phyloP scores from a whole-genome alignment of 2,113 vertebrate species.

The Microtus pennsylvanicus region DNA sequence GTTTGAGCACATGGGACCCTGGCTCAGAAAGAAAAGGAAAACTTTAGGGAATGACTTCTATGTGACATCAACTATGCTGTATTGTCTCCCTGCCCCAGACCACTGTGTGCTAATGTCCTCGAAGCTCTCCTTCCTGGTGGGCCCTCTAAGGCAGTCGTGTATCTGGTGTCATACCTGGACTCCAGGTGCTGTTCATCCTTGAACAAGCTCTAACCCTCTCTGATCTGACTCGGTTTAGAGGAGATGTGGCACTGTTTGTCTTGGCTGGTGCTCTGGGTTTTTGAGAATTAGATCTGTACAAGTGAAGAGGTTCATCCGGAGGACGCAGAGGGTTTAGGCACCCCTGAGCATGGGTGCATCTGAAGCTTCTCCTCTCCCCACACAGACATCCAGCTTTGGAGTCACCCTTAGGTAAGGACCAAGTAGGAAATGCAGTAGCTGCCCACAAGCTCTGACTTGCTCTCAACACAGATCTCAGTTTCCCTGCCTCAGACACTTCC shows the following conservation, averaged over 20 bases:
- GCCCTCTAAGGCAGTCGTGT: background rate
- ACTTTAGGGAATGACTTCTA: background rate
- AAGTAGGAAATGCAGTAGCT: slow-evolving; percentile 23
- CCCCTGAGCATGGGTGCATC: background rate
- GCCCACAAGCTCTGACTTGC: background rate
- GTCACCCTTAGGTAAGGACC: background rate
- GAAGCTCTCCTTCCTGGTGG: background rate
- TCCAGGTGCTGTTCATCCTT: background rate
- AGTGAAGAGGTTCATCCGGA: background rate
- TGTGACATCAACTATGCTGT: background rate
- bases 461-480: slow-evolving; percentile 3
- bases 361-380: background rate
- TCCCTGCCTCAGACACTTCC: background rate
- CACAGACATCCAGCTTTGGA: slow-evolving; percentile 8
- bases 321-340: background rate
- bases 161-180: background rate
- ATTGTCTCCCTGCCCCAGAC: background rate
- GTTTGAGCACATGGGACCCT: background rate
- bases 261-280: background rate
- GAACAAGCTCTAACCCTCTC: background rate
- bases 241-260: background rate
- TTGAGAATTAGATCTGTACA: background rate
- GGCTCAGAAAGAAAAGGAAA: background rate
- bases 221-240: background rate
- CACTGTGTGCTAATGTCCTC: background rate